A percentile compares a stretch with the other conserved stretches of the same genome.
Evolutionary conservation across 2,888 invertebrate species (phyloP).

Genomic region (Acronicta alni): DNA sequence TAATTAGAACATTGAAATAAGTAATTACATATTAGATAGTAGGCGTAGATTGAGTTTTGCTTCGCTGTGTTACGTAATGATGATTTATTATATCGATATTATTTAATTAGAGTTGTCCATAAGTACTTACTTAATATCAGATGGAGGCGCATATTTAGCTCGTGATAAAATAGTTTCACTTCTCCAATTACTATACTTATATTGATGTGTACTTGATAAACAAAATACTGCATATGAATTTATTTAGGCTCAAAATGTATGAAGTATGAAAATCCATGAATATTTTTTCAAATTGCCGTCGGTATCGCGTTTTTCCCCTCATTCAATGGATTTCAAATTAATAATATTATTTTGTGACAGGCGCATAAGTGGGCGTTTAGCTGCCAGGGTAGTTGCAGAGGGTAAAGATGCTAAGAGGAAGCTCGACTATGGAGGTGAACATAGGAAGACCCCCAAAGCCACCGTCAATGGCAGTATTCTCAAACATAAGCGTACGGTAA

Average conservation of each 20-base stretch:
- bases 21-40: constrained; percentile 36
- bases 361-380: constrained; percentile 82
- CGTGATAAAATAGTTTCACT: too few species aligned
- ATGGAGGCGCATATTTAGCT: too few species aligned
- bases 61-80: constrained; percentile 5
- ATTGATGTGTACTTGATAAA: too few species aligned
- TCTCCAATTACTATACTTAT: too few species aligned
- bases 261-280: too few species aligned
- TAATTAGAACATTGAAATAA: constrained; percentile 41
- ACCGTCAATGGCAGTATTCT: constrained; percentile 80
- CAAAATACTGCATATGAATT: too few species aligned
- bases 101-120: too few species aligned
- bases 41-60: constrained; percentile 30
- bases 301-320: too few species aligned
- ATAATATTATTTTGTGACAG: constrained; percentile 57
- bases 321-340: background rate
- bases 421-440: constrained; percentile 74
- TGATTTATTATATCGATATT: too few species aligned
- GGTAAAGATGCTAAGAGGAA: constrained; percentile 76
- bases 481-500: constrained; percentile 83
- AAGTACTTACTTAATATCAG: too few species aligned
- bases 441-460: constrained; percentile 74
- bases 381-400: constrained; percentile 73
- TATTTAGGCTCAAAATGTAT: too few species aligned
- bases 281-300: too few species aligned